Conservation (phyloP, 2,888 invertebrate genomes). For the Phaonia tiefii region DNA sequence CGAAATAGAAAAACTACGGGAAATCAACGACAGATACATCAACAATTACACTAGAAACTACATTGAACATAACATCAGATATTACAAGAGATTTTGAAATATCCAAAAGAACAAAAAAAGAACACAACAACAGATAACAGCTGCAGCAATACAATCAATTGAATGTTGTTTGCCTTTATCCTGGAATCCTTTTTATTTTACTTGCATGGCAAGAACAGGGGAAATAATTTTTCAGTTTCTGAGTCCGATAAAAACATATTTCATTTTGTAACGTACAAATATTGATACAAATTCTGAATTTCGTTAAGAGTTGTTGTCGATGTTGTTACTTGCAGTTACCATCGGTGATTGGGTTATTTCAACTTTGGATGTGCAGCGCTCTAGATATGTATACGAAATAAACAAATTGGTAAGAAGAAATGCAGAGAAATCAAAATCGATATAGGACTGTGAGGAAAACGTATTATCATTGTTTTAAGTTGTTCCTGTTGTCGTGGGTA, state of each 20-base stretch:
- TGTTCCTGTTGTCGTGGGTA: no score
- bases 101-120: neutral
- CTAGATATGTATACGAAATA: no score
- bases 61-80: slow-evolving; percentile 32
- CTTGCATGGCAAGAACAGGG: neutral
- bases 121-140: no score
- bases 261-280: slow-evolving; percentile 33
- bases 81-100: slow-evolving; percentile 26
- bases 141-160: no score
- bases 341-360: slow-evolving; percentile 15
- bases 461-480: no score
- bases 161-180: neutral
- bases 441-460: no score
- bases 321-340: slow-evolving; percentile 23
- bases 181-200: neutral
- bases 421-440: no score
- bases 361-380: neutral
- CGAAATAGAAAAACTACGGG: no score
- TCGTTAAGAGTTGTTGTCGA: neutral
- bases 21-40: no score
- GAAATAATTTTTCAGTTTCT: neutral
- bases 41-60: slow-evolving; percentile 28
- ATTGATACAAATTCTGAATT: slow-evolving; percentile 26
- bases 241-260: slow-evolving; percentile 23
- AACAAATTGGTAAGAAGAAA: no score